These are phyloP conservation scores for Cryptomyrus ogoouensis DNA, from an alignment of 2,113 vertebrate species.

Conservation along the genomic window DNA sequence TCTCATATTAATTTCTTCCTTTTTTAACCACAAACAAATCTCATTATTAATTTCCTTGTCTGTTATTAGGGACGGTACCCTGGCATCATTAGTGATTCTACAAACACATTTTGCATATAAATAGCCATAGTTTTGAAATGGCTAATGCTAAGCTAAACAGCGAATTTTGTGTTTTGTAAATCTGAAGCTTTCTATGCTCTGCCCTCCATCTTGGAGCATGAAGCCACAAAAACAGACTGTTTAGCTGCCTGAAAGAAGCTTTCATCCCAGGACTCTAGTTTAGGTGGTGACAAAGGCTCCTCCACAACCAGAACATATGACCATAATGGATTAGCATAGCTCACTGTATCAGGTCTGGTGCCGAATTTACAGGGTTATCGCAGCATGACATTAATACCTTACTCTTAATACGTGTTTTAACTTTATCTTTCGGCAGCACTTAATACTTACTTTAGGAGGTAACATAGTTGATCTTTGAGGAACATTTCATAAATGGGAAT, in stretches of 20 bases:
- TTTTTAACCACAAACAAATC: constrained; percentile 32
- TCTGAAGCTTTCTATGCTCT: background rate
- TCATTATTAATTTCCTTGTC: constrained; percentile 40
- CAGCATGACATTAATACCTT: background rate
- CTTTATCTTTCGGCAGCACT: background rate
- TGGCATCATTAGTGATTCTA: constrained; percentile 29
- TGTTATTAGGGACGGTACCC: constrained; percentile 29
- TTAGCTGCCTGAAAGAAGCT: background rate
- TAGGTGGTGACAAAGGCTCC: background rate
- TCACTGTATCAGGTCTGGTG: background rate
- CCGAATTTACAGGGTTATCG: background rate
- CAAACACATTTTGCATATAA: background rate
- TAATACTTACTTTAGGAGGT: background rate
- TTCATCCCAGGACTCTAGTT: background rate
- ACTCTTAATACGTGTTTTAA: background rate
- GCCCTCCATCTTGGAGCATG: background rate
- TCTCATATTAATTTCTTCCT: constrained; percentile 34
- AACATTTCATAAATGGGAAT: background rate
- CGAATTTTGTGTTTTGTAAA: background rate
- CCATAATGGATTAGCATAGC: background rate
- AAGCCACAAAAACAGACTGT: background rate
- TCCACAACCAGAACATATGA: background rate
- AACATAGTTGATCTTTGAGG: background rate
- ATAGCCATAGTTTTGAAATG: background rate
- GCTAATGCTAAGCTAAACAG: background rate